A percentile compares a stretch with the other conserved stretches of the same genome.
Evolutionary conservation across 2,888 invertebrate species (phyloP).

Genomic region (Autographa pulchrina): DNA sequence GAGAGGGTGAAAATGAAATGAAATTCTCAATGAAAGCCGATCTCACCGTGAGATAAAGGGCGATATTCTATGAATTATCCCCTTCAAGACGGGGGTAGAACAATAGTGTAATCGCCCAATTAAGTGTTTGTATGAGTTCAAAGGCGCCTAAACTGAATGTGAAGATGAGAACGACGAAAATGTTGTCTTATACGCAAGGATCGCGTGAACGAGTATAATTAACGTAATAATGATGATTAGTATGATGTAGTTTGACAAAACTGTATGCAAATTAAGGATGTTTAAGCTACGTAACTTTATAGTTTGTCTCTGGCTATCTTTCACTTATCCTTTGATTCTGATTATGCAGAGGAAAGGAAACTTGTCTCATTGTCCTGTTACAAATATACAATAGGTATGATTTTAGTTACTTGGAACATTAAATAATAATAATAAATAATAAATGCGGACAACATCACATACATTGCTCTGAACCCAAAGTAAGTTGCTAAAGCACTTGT

Average conservation of each 20-base stretch:
- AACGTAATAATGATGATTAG: slow-evolving; percentile 26
- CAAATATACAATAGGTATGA: too few species aligned
- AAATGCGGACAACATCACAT: too few species aligned
- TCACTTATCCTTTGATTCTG: too few species aligned
- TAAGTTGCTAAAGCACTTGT: too few species aligned
- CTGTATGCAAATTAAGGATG: neutral
- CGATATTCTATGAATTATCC: slow-evolving; percentile 84
- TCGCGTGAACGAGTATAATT: slow-evolving; percentile 30
- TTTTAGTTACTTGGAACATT: too few species aligned
- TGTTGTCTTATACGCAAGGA: slow-evolving; percentile 28
- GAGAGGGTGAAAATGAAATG: slow-evolving; percentile 89
- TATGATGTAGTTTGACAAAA: slow-evolving; percentile 9
- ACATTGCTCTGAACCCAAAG: too few species aligned
- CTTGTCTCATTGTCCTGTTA: too few species aligned
- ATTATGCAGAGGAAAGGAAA: too few species aligned
- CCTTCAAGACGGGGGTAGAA: slow-evolving; percentile 80
- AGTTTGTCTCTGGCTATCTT: neutral
- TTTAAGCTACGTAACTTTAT: neutral
- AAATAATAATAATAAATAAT: too few species aligned
- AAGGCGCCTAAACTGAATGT: slow-evolving; percentile 71
- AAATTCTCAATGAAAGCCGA: slow-evolving; percentile 88
- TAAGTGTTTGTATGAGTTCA: slow-evolving; percentile 84
- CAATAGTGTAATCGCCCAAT: slow-evolving; percentile 89
- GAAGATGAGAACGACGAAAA: slow-evolving; percentile 54
- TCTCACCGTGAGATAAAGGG: slow-evolving; percentile 82